Conservation (phyloP, 2,113 vertebrate species). For the Albula goreensis region DNA sequence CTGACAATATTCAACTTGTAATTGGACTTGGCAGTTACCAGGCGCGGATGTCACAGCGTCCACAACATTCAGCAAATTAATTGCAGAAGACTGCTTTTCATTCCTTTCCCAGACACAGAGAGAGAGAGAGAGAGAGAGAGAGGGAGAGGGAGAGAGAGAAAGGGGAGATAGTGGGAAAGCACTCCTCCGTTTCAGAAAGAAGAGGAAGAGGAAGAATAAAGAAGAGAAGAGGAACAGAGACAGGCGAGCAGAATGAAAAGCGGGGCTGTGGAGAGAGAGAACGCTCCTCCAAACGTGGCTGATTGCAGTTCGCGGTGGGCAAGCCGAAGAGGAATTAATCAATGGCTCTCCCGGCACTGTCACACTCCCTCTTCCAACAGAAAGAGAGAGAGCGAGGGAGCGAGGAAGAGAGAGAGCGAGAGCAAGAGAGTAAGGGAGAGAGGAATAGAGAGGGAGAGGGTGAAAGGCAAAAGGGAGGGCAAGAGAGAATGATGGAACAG, state of each 20-base stretch:
- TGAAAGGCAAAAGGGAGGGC: background rate
- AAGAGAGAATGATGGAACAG: conserved; percentile 1
- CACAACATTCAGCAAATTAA: conserved; percentile 25
- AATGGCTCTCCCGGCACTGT: conserved; percentile 19
- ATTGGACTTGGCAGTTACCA: conserved; percentile 35
- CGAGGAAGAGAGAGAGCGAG: background rate
- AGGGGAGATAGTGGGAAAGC: background rate
- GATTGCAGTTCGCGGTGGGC: conserved; percentile 16
- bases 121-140: background rate
- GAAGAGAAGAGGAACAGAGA: background rate
- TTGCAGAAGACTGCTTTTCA: conserved; percentile 21
- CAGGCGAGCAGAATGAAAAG: conserved; percentile 7
- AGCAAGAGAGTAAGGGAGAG: background rate
- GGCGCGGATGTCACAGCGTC: conserved; percentile 18
- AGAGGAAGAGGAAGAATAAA: background rate
- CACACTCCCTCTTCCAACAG: conserved; percentile 3
- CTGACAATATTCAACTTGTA: conserved; percentile 31
- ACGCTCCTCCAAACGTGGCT: background rate
- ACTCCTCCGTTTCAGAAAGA: background rate
- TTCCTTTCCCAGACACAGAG: conserved; percentile 13
- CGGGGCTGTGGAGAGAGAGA: background rate
- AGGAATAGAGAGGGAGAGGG: background rate
- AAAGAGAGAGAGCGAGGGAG: background rate
- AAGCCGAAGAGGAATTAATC: conserved; percentile 28
- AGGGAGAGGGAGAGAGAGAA: background rate